Base-by-base conservation (phyloP, 2,113 vertebrate species). In the Eubucco bourcierii region DNA sequence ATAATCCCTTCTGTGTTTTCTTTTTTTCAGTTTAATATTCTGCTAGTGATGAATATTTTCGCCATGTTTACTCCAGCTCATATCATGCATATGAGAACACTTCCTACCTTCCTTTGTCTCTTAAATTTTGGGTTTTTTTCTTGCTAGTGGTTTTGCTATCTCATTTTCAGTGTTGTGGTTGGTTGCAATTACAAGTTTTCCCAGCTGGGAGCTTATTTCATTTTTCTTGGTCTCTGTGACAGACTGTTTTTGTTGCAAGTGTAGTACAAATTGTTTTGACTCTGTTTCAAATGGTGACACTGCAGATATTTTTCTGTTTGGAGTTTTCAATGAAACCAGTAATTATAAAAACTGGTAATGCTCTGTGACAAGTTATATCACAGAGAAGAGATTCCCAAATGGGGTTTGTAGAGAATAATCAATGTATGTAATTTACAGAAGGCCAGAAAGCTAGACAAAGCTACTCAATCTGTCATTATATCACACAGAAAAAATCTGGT, bases 131-230 rank as follows among this genome's bases (percentile, higher is more conserved):
- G 46, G 18, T 47, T 47, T 47, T 46, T 47, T 47, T 91, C 93
- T 96, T 97, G 87, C 96, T 97, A 96, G 95, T 94, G 76, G 92
- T 94, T 97, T 97, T 97, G 56, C 93, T 96, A 84, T 98, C 94
- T 97, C 90, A 91, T 86, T 97, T 97, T 96, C 97, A 97, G 59
- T 96, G 94, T 96, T 97, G 93, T 97, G 95, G 79, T 89, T 97
- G 94, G 90, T 93, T 97, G 96, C 96, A 97, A 97, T 97, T 97
- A 96, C 95, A 97, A 94, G 84, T 94, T 97, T 97, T 97, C 97
- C 95, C 96, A 96, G 82, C 94, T 97, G 96, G 95, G 92, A 97
- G 31, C 83, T 97, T 96, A 84, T 87, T 97, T 94, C 58, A 31
- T 94, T 97, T 91, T 96, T 95, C 90, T 95, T 94, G 74, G 90